Conservation (phyloP, 2,113 vertebrate genomes). For the Piprites chloris region DNA sequence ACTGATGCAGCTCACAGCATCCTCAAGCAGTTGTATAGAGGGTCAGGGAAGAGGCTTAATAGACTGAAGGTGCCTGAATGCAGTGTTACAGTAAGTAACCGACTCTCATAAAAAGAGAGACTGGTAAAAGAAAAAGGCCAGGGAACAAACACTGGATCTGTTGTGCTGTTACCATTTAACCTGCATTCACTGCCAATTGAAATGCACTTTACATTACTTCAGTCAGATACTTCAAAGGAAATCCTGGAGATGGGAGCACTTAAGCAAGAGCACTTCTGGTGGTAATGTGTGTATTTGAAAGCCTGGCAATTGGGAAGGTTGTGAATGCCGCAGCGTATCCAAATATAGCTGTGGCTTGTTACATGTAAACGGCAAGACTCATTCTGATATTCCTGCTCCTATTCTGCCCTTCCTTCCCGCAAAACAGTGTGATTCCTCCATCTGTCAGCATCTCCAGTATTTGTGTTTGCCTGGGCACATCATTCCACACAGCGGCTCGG, state of each 20-base stretch:
- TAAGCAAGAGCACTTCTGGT: constrained; percentile 69
- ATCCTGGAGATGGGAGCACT: constrained; percentile 68
- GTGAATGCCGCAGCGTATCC: constrained; percentile 52
- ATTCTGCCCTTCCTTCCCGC: constrained; percentile 13
- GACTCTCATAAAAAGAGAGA: constrained; percentile 11
- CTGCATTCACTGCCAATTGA: constrained; percentile 66
- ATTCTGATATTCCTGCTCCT: constrained; percentile 34
- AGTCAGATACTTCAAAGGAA: constrained; percentile 69
- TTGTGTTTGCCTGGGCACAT: not conserved
- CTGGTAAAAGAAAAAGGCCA: constrained; percentile 59
- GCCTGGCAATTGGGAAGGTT: constrained; percentile 63
- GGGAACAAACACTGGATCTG: constrained; percentile 64
- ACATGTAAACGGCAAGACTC: constrained; percentile 32
- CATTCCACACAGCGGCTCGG: not conserved
- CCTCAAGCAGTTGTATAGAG: constrained; percentile 17
- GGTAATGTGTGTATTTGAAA: constrained; percentile 67
- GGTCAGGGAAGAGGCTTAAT: constrained; percentile 41
- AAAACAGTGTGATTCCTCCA: constrained; percentile 16
- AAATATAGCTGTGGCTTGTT: constrained; percentile 55
- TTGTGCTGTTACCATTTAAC: constrained; percentile 67
- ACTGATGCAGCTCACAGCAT: constrained; percentile 48
- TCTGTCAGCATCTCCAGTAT: not conserved
- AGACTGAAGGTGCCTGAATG: constrained; percentile 48
- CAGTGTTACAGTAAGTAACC: constrained; percentile 25
- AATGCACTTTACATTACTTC: constrained; percentile 70